Evolutionary conservation across 2,888 invertebrate species (phyloP).

Genomic region (Cataglyphis altisquamis): DNA sequence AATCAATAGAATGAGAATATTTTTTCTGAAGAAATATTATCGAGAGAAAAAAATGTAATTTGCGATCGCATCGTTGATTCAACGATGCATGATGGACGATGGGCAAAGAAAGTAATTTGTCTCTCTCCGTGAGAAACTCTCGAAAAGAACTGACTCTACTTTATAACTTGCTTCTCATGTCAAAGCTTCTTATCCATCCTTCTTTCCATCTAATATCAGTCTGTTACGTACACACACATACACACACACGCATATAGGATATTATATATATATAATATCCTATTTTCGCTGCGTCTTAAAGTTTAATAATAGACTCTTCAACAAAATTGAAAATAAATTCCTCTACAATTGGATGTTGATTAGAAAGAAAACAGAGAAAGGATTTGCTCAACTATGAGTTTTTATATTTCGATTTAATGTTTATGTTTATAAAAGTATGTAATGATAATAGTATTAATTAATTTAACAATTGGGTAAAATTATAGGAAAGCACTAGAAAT

Average conservation of each 20-base stretch:
- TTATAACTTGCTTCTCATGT: constrained; percentile 9
- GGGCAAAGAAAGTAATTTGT: constrained; percentile 63
- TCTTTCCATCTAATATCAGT: neutral
- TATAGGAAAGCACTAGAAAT: neutral
- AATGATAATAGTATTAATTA: neutral
- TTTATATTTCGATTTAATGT: neutral
- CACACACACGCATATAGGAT: no score
- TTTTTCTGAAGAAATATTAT: neutral
- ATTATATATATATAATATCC: neutral
- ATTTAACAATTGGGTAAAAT: constrained; percentile 1
- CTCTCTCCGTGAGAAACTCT: constrained; percentile 25
- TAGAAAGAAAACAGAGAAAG: neutral
- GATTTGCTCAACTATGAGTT: neutral
- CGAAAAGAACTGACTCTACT: neutral
- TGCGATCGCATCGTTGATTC: constrained; percentile 50
- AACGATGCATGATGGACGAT: constrained; percentile 61
- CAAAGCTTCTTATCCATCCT: neutral
- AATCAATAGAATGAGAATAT: neutral
- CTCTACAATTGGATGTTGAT: constrained; percentile 2
- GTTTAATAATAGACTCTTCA: constrained; percentile 5
- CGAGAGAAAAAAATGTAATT: constrained; percentile 13
- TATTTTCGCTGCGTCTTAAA: neutral
- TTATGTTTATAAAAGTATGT: neutral
- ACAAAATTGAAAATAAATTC: constrained; percentile 10
- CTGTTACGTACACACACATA: neutral